A percentile compares a stretch with the other conserved stretches of the same genome.
Evolutionary conservation across 2,888 invertebrate species (phyloP).

Genomic region (Hirtodrosophila cameraria): DNA sequence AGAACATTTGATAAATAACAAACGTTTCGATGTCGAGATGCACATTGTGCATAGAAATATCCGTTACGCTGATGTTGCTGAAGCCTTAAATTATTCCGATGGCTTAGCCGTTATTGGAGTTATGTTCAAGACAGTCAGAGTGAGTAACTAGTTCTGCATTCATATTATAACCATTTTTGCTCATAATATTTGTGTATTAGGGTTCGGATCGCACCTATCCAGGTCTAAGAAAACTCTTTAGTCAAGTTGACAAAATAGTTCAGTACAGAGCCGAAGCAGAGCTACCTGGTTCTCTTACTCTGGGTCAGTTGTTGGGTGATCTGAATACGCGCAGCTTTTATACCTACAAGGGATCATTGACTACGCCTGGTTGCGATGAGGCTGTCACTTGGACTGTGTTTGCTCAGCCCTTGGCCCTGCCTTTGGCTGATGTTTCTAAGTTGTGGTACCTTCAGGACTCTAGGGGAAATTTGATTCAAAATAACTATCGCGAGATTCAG

Average conservation of each 20-base stretch:
- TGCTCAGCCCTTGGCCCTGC: slow-evolving; percentile 85
- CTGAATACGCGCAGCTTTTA: slow-evolving; percentile 73
- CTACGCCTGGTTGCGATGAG: slow-evolving; percentile 90
- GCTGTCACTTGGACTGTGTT: slow-evolving; percentile 89
- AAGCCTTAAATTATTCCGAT: slow-evolving; percentile 85
- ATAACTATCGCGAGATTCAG: slow-evolving; percentile 70
- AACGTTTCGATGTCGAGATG: slow-evolving; percentile 86
- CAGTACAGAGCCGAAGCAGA: slow-evolving; percentile 50
- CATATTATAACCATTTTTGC: background rate
- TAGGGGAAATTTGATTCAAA: slow-evolving; percentile 41
- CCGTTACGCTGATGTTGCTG: slow-evolving; percentile 85
- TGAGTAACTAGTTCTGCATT: slow-evolving; percentile 5
- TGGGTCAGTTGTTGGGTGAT: slow-evolving; percentile 75
- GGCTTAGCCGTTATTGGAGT: slow-evolving; percentile 88
- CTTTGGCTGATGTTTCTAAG: slow-evolving; percentile 51
- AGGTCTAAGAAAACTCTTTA: slow-evolving; percentile 65
- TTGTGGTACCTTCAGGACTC: slow-evolving; percentile 68
- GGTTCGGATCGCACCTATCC: slow-evolving; percentile 58
- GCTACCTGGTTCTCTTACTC: slow-evolving; percentile 52
- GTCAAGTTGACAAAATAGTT: slow-evolving; percentile 46
- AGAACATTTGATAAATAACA: slow-evolving; percentile 70
- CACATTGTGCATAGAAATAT: slow-evolving; percentile 88
- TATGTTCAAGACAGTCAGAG: slow-evolving; percentile 83
- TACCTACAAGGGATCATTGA: slow-evolving; percentile 87
- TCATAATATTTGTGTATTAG: slow-evolving; percentile 29